Evolutionary conservation across 2,888 invertebrate species (phyloP), one percentile per base, ranked within the genome.

Genomic region (Oxycera nigricornis): DNA sequence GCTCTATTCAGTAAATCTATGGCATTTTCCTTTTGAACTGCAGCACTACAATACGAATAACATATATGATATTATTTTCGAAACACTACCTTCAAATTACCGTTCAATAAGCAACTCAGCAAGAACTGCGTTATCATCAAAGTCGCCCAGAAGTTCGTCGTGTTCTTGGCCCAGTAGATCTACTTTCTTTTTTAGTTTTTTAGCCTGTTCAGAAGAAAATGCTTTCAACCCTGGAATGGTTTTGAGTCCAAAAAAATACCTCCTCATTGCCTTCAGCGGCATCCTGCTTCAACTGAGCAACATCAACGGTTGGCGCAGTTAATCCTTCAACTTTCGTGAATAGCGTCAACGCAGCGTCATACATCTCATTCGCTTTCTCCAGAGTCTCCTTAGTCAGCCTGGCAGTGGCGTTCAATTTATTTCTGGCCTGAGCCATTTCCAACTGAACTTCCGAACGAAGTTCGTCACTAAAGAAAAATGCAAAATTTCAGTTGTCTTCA

Each of bases 251-350:
- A 28, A 2, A 26, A 26, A 59, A 9, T 83, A 92, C 93, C 82
- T 92, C 91, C 72, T 88, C 87, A 78, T 91, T 92, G 78, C 95
- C 91, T 7, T 79, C 79, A 80, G 79, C 83, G 0, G 95, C 91
- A 76, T 92, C 91, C 2, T 87, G 87, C 78, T 91, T 91, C 72
- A 96, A 86, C 77, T 89, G 86, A 1, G 87, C 87, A 0, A 94
- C 87, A 82, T 97, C 91, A 17, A 95, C 90, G 28, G 90, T 89
- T 0, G 97, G 96, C 24, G 96, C 87, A 30, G 90, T 87, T 0
- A 96, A 88, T 41, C 92, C 91, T 76, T 92, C 91, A 1, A 96
- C 94, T 79, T 94, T 92, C 0, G 91, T 91, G 78, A 94, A 90
- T 3, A 96, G 87, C 1, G 91, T 90, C 20, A 97, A 86, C 0